These are phyloP conservation scores for Alethe diademata DNA, from an alignment of 2,113 vertebrate species.

Conservation along the genomic window DNA sequence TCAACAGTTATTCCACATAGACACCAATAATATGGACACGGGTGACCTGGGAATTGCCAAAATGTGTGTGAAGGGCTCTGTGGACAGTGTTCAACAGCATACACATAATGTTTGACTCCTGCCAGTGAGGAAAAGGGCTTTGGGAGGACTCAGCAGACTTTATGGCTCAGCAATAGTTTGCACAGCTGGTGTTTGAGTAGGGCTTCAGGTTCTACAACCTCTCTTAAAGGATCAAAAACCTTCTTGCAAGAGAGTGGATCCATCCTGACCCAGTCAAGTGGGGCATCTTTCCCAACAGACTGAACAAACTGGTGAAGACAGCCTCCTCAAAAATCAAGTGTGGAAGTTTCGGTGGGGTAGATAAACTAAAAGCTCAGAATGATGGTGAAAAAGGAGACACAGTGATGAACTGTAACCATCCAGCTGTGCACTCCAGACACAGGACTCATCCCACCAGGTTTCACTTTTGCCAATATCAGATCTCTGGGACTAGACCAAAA, in stretches of 20 bases:
- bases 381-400: not conserved
- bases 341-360: not conserved
- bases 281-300: not conserved
- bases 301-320: not conserved
- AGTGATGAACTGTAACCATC: not conserved
- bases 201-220: not conserved
- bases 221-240: not conserved
- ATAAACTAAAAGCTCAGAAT: not conserved
- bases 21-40: accelerated
- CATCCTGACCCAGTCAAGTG: not conserved
- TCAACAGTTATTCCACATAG: not conserved
- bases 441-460: not conserved
- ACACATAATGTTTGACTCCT: not conserved
- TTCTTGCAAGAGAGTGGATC: not conserved
- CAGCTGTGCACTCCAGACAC: not conserved
- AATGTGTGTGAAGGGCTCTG: not conserved
- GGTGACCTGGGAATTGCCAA: not conserved
- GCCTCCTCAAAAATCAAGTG: not conserved
- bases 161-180: not conserved
- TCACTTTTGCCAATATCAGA: not conserved
- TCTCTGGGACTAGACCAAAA: not conserved
- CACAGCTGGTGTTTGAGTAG: not conserved
- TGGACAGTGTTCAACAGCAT: too few relatives aligned
- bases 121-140: not conserved
- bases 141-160: not conserved